Conservation (phyloP, 2,888 invertebrate species). For the Lasioglossum malachurum region DNA sequence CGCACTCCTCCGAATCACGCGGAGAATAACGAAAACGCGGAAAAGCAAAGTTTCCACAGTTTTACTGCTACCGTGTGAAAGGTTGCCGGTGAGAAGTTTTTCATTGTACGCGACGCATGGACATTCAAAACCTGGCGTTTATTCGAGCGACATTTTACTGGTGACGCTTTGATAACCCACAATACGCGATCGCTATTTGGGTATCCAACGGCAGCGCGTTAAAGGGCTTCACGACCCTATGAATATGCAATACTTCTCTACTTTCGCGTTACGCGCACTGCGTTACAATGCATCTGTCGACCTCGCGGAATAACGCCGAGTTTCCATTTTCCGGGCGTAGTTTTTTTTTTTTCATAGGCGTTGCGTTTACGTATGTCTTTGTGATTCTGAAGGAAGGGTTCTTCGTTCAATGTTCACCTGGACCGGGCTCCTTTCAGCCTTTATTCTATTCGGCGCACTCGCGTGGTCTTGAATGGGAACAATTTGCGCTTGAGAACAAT, state of each 20-base stretch:
- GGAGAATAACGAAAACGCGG: background rate
- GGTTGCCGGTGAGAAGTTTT: constrained; percentile 16
- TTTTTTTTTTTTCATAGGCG: constrained; percentile 10
- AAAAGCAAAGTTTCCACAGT: background rate
- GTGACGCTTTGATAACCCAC: constrained; percentile 63
- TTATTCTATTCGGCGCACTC: background rate
- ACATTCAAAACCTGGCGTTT: constrained; percentile 46
- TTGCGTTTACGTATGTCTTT: background rate
- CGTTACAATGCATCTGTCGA: constrained; percentile 49
- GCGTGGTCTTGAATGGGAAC: background rate
- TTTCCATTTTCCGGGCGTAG: constrained; percentile 32
- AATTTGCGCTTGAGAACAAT: background rate
- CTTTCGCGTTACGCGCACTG: constrained; percentile 61
- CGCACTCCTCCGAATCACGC: background rate
- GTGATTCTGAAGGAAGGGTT: background rate
- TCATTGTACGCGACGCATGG: constrained; percentile 22
- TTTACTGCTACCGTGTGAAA: background rate
- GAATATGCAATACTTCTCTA: constrained; percentile 69
- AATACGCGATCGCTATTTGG: constrained; percentile 65
- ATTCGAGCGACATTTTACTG: constrained; percentile 58
- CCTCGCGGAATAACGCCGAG: constrained; percentile 55
- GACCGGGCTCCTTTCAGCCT: background rate
- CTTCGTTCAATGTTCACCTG: background rate
- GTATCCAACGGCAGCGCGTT: constrained; percentile 52
- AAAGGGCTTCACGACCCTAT: constrained; percentile 62